Percentiles rank a stretch among this genome's conserved stretches.
Conservation (phyloP, 1,140 invertebrate genomes). For the Zaprionus ornatus region DNA sequence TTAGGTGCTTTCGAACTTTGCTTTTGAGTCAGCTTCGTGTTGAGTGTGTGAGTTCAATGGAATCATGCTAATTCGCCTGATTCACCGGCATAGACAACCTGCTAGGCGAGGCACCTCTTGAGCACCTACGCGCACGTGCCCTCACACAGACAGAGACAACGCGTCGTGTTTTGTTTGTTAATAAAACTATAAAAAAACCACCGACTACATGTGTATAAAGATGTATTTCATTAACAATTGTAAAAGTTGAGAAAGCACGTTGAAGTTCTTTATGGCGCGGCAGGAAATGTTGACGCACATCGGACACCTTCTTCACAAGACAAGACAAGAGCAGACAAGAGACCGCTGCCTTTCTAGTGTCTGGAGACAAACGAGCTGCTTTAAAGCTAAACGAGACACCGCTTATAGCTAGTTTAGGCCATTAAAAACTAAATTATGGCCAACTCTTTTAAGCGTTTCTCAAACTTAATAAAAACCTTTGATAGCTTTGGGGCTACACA, state of each 20-base stretch:
- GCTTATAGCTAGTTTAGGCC: not conserved
- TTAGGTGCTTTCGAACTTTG: slow-evolving; percentile 34
- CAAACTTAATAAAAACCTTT: slow-evolving; percentile 1
- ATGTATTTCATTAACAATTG: slow-evolving; percentile 16
- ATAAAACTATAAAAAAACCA: not conserved
- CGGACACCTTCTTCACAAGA: not conserved
- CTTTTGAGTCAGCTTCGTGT: slow-evolving; percentile 57
- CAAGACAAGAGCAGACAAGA: not conserved
- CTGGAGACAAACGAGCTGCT: not conserved
- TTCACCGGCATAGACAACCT: slow-evolving; percentile 28
- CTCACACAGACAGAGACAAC: not conserved
- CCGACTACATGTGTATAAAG: slow-evolving; percentile 2
- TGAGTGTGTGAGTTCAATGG: slow-evolving; percentile 46
- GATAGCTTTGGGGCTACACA: not conserved
- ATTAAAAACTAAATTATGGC: not conserved
- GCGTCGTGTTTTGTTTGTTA: slow-evolving; percentile 6
- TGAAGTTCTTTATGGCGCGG: slow-evolving; percentile 6
- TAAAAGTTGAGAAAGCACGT: slow-evolving; percentile 13
- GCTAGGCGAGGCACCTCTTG: not conserved
- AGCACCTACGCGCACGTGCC: slow-evolving; percentile 52
- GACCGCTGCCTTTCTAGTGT: not conserved
- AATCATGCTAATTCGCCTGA: slow-evolving; percentile 64
- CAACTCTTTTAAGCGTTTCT: not conserved
- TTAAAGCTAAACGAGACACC: not conserved
- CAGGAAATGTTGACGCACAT: slow-evolving; percentile 23